phyloP scores from a whole-genome alignment of 1,140 invertebrate species.

The Heliconius himera region DNA sequence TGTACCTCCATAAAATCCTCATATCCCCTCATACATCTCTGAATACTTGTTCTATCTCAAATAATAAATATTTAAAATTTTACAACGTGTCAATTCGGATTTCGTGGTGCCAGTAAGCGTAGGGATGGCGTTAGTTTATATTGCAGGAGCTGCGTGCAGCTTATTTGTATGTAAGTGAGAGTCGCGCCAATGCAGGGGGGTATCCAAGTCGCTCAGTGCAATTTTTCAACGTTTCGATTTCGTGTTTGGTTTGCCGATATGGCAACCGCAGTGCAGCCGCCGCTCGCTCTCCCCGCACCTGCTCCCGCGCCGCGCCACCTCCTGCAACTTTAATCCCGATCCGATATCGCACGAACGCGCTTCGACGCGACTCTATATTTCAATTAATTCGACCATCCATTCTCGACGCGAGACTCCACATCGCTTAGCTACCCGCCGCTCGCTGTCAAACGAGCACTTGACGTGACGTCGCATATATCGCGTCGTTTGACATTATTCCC shows the following conservation, averaged over 20 bases:
- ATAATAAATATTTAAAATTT: too few species aligned
- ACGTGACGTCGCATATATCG: conserved; percentile 32
- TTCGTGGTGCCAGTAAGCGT: conserved; percentile 30
- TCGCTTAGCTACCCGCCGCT: conserved; percentile 56
- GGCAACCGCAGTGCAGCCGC: conserved; percentile 55
- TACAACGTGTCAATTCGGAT: neutral
- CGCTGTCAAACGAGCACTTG: conserved; percentile 47
- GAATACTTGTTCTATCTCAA: neutral
- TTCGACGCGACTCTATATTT: conserved; percentile 73
- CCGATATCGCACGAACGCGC: conserved; percentile 64
- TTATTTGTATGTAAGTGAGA: conserved; percentile 75
- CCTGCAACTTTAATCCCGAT: conserved; percentile 75
- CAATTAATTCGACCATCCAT: conserved; percentile 77
- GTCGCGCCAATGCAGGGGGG: conserved; percentile 53
- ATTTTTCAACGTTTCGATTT: conserved; percentile 76
- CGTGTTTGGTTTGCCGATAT: conserved; percentile 70
- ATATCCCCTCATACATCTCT: too few species aligned
- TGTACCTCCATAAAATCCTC: too few species aligned
- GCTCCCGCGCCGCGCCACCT: conserved; percentile 58
- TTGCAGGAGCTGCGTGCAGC: conserved; percentile 34
- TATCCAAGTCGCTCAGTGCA: conserved; percentile 69
- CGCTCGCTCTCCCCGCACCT: conserved; percentile 51
- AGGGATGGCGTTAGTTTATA: conserved; percentile 33
- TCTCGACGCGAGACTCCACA: conserved; percentile 59
- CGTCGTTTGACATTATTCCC: conserved; percentile 37